Evolutionary conservation across 2,888 invertebrate species (phyloP).

Genomic region (Galeopsomyia nigrocyanea): DNA sequence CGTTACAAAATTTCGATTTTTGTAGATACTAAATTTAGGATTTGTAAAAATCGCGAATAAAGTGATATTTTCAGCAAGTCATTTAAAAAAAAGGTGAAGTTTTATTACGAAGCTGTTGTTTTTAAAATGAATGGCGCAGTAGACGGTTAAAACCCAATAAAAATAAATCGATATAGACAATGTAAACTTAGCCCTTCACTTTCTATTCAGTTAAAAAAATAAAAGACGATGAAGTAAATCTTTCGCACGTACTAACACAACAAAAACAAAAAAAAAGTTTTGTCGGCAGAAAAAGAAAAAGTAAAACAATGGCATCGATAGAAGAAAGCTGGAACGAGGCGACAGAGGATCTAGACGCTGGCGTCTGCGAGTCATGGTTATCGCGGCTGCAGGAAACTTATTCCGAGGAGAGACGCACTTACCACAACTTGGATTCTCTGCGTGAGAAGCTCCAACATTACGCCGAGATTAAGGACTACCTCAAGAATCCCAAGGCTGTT

Average conservation of each 20-base stretch:
- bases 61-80: too few relatives aligned
- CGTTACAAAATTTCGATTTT: too few relatives aligned
- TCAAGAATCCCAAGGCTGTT: conserved; percentile 69
- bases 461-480: conserved; percentile 65
- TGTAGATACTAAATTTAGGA: too few relatives aligned
- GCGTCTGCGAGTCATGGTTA: conserved; percentile 66
- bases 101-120: too few relatives aligned
- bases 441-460: conserved; percentile 69
- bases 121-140: too few relatives aligned
- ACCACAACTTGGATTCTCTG: conserved; percentile 70
- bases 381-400: conserved; percentile 65
- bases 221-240: too few relatives aligned
- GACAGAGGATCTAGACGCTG: conserved; percentile 61
- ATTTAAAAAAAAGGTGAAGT: too few relatives aligned
- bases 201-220: too few relatives aligned
- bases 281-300: neutral
- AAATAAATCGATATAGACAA: too few relatives aligned
- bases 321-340: conserved; percentile 67
- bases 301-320: conserved; percentile 50
- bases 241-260: neutral
- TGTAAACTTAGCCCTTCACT: too few relatives aligned
- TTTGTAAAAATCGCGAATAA: too few relatives aligned
- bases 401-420: conserved; percentile 68
- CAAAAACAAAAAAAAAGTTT: neutral
- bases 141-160: too few relatives aligned